Conservation (phyloP, 2,797 vertebrate species). For the Garrulus glandarius region DNA sequence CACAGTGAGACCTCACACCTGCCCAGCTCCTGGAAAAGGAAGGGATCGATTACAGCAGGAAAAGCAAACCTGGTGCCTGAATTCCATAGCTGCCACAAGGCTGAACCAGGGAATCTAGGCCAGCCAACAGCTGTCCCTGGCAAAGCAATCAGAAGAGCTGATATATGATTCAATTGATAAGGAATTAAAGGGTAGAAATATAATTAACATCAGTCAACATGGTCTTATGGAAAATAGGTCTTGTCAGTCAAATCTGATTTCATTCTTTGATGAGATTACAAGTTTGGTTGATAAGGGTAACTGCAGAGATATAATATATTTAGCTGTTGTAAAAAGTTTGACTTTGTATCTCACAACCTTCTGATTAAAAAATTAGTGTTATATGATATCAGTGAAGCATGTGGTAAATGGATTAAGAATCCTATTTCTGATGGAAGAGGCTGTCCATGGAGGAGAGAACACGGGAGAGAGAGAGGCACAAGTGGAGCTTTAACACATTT, state of each 20-base stretch:
- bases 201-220: slow-evolving; percentile 46
- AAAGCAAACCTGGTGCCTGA: neutral
- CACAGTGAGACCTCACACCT: neutral
- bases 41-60: neutral
- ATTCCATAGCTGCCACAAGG: neutral
- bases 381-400: neutral
- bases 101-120: neutral
- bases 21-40: neutral
- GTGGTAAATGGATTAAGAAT: neutral
- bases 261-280: slow-evolving; percentile 55
- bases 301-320: slow-evolving; percentile 14
- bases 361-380: slow-evolving; percentile 55
- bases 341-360: slow-evolving; percentile 32
- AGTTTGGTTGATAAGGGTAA: slow-evolving; percentile 48
- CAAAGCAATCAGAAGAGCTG: neutral
- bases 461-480: neutral
- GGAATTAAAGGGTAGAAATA: slow-evolving; percentile 42
- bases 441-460: neutral
- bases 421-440: neutral
- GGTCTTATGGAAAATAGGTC: slow-evolving; percentile 42
- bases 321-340: slow-evolving; percentile 42
- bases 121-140: slow-evolving; percentile 10
- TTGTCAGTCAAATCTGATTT: slow-evolving; percentile 61
- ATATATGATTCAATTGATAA: slow-evolving; percentile 7
- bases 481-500: neutral